Evolutionary conservation across 2,888 invertebrate species (phyloP).

Genomic region (Lacanobia oleracea): DNA sequence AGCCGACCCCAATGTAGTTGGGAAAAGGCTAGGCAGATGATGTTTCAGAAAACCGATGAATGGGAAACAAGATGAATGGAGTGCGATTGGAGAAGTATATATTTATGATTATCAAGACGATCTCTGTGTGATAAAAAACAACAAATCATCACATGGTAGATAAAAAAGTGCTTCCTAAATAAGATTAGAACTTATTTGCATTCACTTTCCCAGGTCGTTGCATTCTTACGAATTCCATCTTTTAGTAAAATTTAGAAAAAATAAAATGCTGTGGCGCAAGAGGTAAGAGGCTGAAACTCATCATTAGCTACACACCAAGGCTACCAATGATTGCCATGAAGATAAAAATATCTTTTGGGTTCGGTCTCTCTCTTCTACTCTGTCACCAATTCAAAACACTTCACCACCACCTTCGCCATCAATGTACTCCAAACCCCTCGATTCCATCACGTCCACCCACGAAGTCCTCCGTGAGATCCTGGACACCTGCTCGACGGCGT

Average conservation of each 20-base stretch:
- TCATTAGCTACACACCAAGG: no score
- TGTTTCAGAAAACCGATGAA: no score
- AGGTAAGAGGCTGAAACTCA: no score
- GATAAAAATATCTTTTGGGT: no score
- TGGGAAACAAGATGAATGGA: background rate
- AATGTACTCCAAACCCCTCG: slow-evolving; percentile 65
- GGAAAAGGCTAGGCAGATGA: no score
- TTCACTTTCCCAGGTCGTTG: background rate
- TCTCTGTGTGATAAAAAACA: no score
- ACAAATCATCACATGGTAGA: background rate
- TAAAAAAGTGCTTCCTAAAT: background rate
- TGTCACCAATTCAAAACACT: background rate
- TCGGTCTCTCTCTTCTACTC: no score
- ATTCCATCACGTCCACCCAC: slow-evolving; percentile 40
- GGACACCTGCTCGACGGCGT: slow-evolving; percentile 73
- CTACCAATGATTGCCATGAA: no score
- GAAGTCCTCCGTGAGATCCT: slow-evolving; percentile 74
- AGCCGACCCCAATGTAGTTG: no score
- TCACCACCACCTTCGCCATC: slow-evolving; percentile 30
- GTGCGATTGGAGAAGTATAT: background rate
- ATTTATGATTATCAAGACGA: background rate
- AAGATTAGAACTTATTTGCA: background rate
- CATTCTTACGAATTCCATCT: background rate
- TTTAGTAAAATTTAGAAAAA: no score
- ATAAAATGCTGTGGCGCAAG: no score